Base-by-base conservation (phyloP, 2,113 vertebrate genomes). In the Gasterosteus nipponicus region DNA sequence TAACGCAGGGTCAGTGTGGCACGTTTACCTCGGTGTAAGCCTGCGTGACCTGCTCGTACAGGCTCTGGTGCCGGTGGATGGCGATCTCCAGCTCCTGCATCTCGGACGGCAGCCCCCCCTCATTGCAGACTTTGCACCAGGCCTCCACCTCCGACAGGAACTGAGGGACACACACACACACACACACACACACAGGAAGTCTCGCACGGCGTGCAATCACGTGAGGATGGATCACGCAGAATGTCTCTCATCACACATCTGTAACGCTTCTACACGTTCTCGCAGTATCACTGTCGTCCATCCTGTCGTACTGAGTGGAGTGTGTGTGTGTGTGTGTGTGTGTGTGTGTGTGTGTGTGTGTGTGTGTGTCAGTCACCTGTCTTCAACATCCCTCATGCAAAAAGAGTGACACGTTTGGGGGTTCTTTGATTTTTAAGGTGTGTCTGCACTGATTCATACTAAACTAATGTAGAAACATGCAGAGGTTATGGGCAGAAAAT, bases 121-220 rank as follows among this genome's bases (percentile, higher is more conserved):
- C 98, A 6, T 95, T 99, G 92, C 98, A 99, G 83, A 98, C 96
- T 89, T 98, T 98, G 87, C 98, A 98, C 98, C 98, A 99, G 26
- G 96, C 94, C 19, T 99, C 98, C 86, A 99, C 96, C 86, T 97
- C 97, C 0, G 97, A 97, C 72, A 99, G 94, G 88, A 99, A 99
- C 98, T 99, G 82, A 66, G 74, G 26, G 69, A 16, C 35, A 38
- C 35, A 38, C 35, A 38, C 35, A 38, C 35, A 38, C 3, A 38
- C 35, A 38, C 35, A 38, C 35, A 65, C n/a, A 65, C 5, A 65
- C 3, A 10, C 18, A 51, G 19, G 2, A 19, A 19, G 16, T 29
- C 46, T n/a, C 11, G 47, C 26, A 38, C 7, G 9, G 9, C 44
- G 22, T 31, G 26, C 15, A 5, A n/a, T 56, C n/a, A 41, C 19